Percentiles rank a stretch among this genome's conserved stretches.
Conservation (phyloP, 2,888 invertebrate genomes). For the Emmelina monodactyla region DNA sequence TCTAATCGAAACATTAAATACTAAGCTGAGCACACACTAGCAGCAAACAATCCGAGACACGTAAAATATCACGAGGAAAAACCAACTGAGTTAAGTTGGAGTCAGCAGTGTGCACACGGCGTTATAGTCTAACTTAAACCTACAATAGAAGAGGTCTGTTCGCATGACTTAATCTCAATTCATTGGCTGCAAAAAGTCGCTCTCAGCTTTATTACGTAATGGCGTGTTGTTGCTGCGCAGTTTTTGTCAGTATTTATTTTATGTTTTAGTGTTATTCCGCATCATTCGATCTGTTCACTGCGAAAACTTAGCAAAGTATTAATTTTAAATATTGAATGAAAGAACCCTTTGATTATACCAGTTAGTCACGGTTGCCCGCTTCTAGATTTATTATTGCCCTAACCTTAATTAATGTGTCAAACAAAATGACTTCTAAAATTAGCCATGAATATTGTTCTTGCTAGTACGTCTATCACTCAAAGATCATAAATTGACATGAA, state of each 20-base stretch:
- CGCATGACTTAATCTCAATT: constrained; percentile 26
- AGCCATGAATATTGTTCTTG: too few relatives aligned
- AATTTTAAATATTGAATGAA: too few relatives aligned
- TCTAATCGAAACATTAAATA: constrained; percentile 25
- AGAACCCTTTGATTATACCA: too few relatives aligned
- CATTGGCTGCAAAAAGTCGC: constrained; percentile 23
- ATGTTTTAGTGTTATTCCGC: too few relatives aligned
- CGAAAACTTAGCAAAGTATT: too few relatives aligned
- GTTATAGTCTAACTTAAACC: constrained; percentile 3
- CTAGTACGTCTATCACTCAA: too few relatives aligned
- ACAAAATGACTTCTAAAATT: too few relatives aligned
- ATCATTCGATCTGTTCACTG: too few relatives aligned
- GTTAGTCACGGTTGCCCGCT: too few relatives aligned
- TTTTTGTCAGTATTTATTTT: constrained; percentile 3
- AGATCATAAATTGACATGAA: constrained; percentile 1
- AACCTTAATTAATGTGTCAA: too few relatives aligned
- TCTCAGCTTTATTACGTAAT: constrained; percentile 29
- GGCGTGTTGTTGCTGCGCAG: constrained; percentile 18
- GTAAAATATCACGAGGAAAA: too few relatives aligned
- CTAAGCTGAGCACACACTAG: constrained; percentile 21
- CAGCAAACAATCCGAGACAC: background rate
- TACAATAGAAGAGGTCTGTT: constrained; percentile 12
- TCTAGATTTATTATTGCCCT: too few relatives aligned
- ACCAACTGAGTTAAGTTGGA: background rate
- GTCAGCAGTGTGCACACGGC: constrained; percentile 4